These are phyloP conservation scores for Oreochromis niloticus DNA, from an alignment of 2,113 vertebrate species.

Conservation along the genomic window DNA sequence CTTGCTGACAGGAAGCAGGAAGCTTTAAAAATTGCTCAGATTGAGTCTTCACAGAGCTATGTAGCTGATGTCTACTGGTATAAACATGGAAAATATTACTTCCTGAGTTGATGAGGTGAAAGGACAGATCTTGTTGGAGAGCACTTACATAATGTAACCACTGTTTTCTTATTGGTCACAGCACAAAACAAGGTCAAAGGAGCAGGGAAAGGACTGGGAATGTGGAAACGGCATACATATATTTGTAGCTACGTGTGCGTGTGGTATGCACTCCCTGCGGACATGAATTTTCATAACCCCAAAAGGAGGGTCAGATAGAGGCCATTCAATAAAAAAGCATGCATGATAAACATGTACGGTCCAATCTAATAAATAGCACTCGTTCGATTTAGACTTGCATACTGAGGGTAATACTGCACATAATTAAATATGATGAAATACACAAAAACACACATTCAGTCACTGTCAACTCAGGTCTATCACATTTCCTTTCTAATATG, in stretches of 20 bases:
- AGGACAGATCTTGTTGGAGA: background rate
- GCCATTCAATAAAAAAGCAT: background rate
- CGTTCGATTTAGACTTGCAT: background rate
- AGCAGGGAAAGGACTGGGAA: background rate
- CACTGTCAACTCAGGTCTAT: background rate
- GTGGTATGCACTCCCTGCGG: background rate
- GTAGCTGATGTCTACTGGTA: background rate
- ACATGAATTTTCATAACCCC: background rate
- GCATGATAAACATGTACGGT: background rate
- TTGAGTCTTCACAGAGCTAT: background rate
- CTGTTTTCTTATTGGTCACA: background rate
- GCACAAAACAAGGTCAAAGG: conserved; percentile 22
- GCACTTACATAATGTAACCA: background rate
- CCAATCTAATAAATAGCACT: background rate
- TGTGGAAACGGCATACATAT: background rate
- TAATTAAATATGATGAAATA: background rate
- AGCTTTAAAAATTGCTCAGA: background rate
- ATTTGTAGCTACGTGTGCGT: background rate
- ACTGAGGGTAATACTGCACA: background rate
- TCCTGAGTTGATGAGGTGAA: conserved; percentile 11
- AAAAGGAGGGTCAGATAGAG: background rate
- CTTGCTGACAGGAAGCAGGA: background rate
- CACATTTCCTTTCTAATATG: background rate
- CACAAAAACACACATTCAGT: background rate
- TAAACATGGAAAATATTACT: background rate